phyloP scores from a whole-genome alignment of 2,888 invertebrate species.

The Plebejus argus region DNA sequence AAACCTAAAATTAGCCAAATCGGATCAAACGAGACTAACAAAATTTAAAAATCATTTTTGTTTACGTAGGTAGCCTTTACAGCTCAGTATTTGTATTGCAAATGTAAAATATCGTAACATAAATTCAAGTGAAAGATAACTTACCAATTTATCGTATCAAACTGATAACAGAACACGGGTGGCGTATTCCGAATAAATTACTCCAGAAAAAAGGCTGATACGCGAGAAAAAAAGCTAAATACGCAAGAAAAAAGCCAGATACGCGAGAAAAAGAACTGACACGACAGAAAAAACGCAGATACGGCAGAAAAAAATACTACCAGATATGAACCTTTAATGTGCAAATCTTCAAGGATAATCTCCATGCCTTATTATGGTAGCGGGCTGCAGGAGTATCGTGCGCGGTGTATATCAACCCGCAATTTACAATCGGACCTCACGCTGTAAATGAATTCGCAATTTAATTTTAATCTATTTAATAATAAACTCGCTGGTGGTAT shows the following conservation, averaged over 20 bases:
- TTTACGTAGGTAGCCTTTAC: background rate
- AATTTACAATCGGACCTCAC: constrained; percentile 33
- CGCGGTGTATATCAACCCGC: constrained; percentile 37
- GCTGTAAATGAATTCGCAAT: constrained; percentile 24
- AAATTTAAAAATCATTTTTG: too few species aligned
- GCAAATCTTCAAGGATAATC: constrained; percentile 46
- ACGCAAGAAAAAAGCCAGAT: background rate
- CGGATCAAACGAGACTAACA: too few species aligned
- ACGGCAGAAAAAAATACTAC: background rate
- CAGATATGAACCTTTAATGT: constrained; percentile 34
- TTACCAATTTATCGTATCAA: constrained; percentile 13
- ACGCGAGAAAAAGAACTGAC: background rate
- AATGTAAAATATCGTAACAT: background rate
- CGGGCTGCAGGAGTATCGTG: constrained; percentile 41
- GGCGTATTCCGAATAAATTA: background rate
- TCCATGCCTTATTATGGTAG: constrained; percentile 46
- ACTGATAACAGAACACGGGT: constrained; percentile 5
- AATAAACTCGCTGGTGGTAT: background rate
- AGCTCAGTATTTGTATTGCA: background rate
- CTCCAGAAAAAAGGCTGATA: background rate
- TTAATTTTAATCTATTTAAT: constrained; percentile 31
- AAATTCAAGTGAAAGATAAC: background rate
- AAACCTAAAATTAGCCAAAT: too few species aligned
- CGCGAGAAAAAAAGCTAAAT: background rate
- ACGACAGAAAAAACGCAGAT: background rate